Base-by-base conservation (phyloP, 2,113 vertebrate species). In the Lanius ludovicianus region DNA sequence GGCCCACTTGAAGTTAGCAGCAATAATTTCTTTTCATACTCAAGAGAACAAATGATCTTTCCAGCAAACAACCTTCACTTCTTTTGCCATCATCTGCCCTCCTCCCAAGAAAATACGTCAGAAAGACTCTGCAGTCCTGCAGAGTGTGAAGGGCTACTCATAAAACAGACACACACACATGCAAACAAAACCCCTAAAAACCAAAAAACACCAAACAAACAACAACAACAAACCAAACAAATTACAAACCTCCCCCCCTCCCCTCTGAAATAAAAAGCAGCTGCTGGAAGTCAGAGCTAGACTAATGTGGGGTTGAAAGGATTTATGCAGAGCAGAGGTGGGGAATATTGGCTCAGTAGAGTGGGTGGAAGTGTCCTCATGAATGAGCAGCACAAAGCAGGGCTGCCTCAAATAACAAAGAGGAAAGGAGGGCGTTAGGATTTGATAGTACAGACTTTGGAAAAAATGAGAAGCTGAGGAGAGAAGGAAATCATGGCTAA, bases 311-410 rank as follows among this genome's bases (percentile, higher is more conserved):
- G 68, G 63, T 80, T 93, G 89, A 95, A 93, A 90, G 86, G 59
- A 53, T 87, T 91, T 94, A 46, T 92, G 63, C 71, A 91, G 84
- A 91, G 87, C 84, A 94, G 95, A 93, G 88, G 88, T 96, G 88
- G 92, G 60, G 89, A 96, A 68, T 87, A 74, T 70, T 93, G 95
- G 92, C 85, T 89, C 63, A 3, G 13, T 15, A 4, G 87, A 89
- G 93, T 95, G 90, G 96, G 95, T 3, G 75, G 95, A 95, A 94
- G 75, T 71, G 88, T 94, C 94, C 88, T 94, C 50, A 88, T 96
- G 92, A 97, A 96, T 92, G 73, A 95, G 85, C 89, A 63, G 74
- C 46, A 35, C 10, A 0, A 71, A 71, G 75, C 21, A 2, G 67
- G 19, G 56, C 91, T 95, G 93, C 87, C 60, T 94, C 3, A 23